These are phyloP conservation scores for Geodia barretti DNA, from an alignment of 37 sponge, comb jelly and placozoan genomes.

Conservation along the genomic window DNA sequence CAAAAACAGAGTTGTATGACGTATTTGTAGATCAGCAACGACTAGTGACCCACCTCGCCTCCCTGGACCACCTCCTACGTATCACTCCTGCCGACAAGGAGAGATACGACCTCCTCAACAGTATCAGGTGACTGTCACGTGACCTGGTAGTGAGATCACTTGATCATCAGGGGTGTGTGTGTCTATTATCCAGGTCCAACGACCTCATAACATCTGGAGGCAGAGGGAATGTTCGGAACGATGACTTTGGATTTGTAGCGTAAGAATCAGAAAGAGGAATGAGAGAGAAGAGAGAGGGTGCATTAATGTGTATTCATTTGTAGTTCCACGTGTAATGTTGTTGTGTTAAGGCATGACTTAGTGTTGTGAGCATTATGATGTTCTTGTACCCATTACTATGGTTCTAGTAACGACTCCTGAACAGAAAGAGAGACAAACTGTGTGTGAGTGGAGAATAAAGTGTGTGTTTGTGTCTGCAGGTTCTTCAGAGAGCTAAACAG, in stretches of 20 bases:
- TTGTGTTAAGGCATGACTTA: too few species aligned
- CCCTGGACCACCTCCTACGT: conserved; percentile 49
- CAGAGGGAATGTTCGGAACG: background rate
- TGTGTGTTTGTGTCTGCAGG: conserved; percentile 15
- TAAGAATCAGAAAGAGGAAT: too few species aligned
- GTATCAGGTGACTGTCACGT: conserved; percentile 34
- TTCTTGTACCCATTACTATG: too few species aligned
- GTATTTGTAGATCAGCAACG: conserved; percentile 64
- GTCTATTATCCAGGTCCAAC: conserved; percentile 48
- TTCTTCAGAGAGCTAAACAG: conserved; percentile 78
- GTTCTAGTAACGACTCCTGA: too few species aligned
- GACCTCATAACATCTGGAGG: conserved; percentile 8
- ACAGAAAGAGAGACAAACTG: too few species aligned
- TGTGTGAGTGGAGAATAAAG: too few species aligned
- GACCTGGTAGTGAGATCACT: too few species aligned
- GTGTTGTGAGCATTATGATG: too few species aligned
- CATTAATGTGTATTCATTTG: too few species aligned
- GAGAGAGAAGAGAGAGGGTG: too few species aligned
- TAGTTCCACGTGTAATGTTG: too few species aligned
- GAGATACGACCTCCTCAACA: conserved; percentile 50
- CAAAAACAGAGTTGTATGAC: conserved; percentile 80
- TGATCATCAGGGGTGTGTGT: too few species aligned
- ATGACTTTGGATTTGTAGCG: conserved; percentile 47
- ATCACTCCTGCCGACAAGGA: conserved; percentile 51
- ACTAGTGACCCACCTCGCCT: conserved; percentile 17